Conservation (phyloP, 2,888 invertebrate species). For the Sinotaia quadrata region DNA sequence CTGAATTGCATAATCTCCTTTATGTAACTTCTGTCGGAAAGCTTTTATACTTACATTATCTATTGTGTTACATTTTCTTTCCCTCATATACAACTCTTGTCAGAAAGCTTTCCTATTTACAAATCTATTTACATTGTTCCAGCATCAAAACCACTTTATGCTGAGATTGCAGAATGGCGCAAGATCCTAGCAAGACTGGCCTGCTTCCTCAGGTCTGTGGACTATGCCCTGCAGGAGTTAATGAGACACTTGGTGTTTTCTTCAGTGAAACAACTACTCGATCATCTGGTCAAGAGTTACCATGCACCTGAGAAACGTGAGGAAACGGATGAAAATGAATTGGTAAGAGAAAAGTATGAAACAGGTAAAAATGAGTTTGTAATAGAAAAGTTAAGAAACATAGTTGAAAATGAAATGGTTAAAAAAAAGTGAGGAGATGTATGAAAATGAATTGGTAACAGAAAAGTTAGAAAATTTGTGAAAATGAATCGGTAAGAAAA, state of each 20-base stretch:
- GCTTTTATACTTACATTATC: not conserved
- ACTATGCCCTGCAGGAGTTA: constrained; percentile 69
- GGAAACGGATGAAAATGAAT: constrained; percentile 44
- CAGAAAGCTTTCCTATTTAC: no score
- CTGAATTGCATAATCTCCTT: no score
- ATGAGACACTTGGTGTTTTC: constrained; percentile 67
- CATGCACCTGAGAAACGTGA: constrained; percentile 54
- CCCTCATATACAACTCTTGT: no score
- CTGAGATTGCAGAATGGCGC: constrained; percentile 70
- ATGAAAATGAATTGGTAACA: constrained; percentile 26
- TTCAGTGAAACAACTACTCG: constrained; percentile 59
- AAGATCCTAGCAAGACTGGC: constrained; percentile 67
- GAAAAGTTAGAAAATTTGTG: no score
- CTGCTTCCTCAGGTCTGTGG: constrained; percentile 66
- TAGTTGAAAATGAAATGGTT: no score
- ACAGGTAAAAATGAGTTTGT: no score
- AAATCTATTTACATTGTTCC: constrained; percentile 6
- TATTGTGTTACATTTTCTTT: no score
- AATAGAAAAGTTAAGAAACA: no score
- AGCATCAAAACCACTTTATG: constrained; percentile 65
- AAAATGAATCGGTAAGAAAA: no score
- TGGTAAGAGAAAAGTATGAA: not conserved
- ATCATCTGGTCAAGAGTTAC: constrained; percentile 62
- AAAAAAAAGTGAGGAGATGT: constrained; percentile 51
- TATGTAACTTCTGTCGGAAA: not conserved